These are phyloP conservation scores for Metridium senile DNA, from an alignment of 92 coral and sea anemone species.

Conservation along the genomic window DNA sequence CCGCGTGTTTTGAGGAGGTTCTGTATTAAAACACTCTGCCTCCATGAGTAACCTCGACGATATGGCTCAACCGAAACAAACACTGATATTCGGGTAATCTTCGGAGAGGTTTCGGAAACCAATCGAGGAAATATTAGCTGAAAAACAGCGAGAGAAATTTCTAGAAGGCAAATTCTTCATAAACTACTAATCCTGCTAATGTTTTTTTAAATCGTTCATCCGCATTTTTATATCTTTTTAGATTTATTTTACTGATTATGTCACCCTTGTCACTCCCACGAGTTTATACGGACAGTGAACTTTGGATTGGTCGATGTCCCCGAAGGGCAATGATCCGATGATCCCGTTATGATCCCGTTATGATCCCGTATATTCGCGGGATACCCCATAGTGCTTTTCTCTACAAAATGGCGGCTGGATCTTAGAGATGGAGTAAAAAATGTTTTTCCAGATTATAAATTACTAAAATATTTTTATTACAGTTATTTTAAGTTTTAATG, in stretches of 20 bases:
- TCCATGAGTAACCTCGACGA: not conserved
- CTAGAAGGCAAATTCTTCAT: not conserved
- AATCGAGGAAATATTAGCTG: not conserved
- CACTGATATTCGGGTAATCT: not conserved
- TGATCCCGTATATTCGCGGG: not conserved
- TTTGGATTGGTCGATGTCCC: not conserved
- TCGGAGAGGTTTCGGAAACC: slow-evolving; percentile 5
- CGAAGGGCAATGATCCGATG: no score
- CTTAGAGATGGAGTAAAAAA: slow-evolving; percentile 1
- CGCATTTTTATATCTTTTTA: not conserved
- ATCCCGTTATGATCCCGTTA: not conserved
- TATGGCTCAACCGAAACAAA: not conserved
- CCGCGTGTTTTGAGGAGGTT: not conserved
- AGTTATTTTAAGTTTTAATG: not conserved
- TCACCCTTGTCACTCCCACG: slow-evolving; percentile 7
- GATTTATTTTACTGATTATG: not conserved
- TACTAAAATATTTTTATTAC: not conserved
- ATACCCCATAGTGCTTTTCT: not conserved
- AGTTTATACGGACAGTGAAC: not conserved
- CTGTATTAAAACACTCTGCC: not conserved
- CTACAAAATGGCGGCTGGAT: slow-evolving; percentile 1
- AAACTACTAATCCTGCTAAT: no score
- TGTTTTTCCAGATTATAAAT: not conserved
- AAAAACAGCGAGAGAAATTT: not conserved
- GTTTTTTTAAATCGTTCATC: no score